phyloP scores from a whole-genome alignment of 37 sponge, comb jelly and placozoan species.

The Dysidea cf. avara region DNA sequence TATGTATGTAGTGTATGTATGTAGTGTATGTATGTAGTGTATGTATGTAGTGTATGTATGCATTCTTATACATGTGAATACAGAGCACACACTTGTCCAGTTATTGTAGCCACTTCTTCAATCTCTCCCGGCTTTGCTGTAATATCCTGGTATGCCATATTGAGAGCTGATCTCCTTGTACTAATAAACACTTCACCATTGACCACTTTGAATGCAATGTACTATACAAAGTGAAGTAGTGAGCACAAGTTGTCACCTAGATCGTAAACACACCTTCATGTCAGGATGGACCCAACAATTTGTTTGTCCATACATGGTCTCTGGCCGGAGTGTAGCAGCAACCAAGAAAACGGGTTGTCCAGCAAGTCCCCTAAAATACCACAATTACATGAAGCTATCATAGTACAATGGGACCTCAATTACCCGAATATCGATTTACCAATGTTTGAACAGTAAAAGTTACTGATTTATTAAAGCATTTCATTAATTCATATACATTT shows the following conservation, averaged over 20 bases:
- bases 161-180: constrained; percentile 79
- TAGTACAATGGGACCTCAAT: too few relatives aligned
- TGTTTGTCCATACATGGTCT: constrained; percentile 99
- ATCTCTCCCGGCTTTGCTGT: constrained; percentile 82
- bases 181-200: constrained; percentile 75
- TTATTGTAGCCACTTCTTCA: constrained; percentile 60
- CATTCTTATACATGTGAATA: too few relatives aligned
- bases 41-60: too few relatives aligned
- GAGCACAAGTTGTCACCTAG: neutral
- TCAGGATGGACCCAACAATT: constrained; percentile 96
- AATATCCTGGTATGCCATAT: constrained; percentile 96
- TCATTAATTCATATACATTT: too few relatives aligned
- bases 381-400: too few relatives aligned
- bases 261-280: constrained; percentile 46
- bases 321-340: constrained; percentile 97
- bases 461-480: too few relatives aligned
- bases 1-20: too few relatives aligned
- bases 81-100: constrained; percentile 59
- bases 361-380: constrained; percentile 46
- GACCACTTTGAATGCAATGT: constrained; percentile 73
- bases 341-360: constrained; percentile 84
- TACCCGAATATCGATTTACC: too few relatives aligned
- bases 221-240: constrained; percentile 15
- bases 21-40: too few relatives aligned
- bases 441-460: too few relatives aligned